Conservation (phyloP, 2,797 vertebrate species). For the Threskiornis aethiopicus region DNA sequence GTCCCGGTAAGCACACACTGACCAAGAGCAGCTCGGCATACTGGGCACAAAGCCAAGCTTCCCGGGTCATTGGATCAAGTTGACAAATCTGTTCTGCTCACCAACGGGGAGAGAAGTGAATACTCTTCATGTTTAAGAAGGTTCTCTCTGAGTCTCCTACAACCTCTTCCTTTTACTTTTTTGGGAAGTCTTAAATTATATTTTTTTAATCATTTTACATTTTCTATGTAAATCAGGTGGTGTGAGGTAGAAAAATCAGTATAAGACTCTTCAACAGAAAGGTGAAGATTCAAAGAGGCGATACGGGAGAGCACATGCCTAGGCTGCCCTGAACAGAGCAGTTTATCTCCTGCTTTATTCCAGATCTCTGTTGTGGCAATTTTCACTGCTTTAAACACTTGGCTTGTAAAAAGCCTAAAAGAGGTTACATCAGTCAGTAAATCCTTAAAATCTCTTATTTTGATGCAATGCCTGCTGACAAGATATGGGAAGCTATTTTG, state of each 20-base stretch:
- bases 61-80: background rate
- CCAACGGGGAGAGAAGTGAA: background rate
- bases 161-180: background rate
- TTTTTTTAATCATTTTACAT: background rate
- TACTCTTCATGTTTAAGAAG: background rate
- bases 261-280: background rate
- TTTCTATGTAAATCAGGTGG: background rate
- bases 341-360: background rate
- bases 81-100: background rate
- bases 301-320: rapidly evolving
- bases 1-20: rapidly evolving
- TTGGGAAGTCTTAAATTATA: background rate
- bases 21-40: background rate
- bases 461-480: background rate
- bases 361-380: background rate
- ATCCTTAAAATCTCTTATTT: conserved; percentile 3
- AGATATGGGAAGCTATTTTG: background rate
- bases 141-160: background rate
- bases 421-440: background rate
- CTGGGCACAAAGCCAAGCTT: background rate
- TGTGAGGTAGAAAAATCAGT: background rate
- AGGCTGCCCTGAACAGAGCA: background rate
- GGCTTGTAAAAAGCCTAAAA: background rate
- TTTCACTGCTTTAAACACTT: background rate
- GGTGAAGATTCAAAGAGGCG: background rate